A percentile compares a stretch with the other conserved stretches of the same genome.
phyloP scores from a whole-genome alignment of 2,113 vertebrate species.

The Brachirus orientalis region DNA sequence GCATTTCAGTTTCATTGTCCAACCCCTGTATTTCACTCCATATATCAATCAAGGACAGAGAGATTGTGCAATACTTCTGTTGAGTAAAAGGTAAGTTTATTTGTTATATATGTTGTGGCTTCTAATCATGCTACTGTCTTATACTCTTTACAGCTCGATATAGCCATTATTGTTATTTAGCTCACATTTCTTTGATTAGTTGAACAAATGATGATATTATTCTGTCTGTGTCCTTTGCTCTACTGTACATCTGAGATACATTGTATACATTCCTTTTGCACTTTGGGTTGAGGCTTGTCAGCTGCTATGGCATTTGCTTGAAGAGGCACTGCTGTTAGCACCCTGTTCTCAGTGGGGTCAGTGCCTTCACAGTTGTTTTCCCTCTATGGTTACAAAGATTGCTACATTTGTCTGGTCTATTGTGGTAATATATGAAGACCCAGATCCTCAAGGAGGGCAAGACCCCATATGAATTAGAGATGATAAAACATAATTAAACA shows the following conservation, averaged over 20 bases:
- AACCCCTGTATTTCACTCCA: no score
- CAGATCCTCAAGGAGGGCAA: conserved; percentile 51
- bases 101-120: no score
- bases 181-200: background rate
- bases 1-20: no score
- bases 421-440: conserved; percentile 37
- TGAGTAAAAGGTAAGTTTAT: no score
- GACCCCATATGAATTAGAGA: conserved; percentile 46
- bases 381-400: conserved; percentile 69
- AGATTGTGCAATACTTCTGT: no score
- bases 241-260: no score
- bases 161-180: background rate
- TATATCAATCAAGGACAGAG: no score
- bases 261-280: conserved; percentile 17
- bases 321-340: conserved; percentile 62
- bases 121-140: background rate
- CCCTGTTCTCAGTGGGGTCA: conserved; percentile 64
- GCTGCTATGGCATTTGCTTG: conserved; percentile 59
- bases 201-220: background rate
- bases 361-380: conserved; percentile 56
- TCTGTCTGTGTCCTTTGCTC: conserved; percentile 1
- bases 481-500: conserved; percentile 57
- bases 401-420: conserved; percentile 49
- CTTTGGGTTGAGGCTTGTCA: conserved; percentile 58
- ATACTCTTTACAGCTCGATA: no score